Percentiles rank a stretch among this genome's conserved stretches.
Conservation (phyloP, 2,888 invertebrate species). For the Rhingia campestris region DNA sequence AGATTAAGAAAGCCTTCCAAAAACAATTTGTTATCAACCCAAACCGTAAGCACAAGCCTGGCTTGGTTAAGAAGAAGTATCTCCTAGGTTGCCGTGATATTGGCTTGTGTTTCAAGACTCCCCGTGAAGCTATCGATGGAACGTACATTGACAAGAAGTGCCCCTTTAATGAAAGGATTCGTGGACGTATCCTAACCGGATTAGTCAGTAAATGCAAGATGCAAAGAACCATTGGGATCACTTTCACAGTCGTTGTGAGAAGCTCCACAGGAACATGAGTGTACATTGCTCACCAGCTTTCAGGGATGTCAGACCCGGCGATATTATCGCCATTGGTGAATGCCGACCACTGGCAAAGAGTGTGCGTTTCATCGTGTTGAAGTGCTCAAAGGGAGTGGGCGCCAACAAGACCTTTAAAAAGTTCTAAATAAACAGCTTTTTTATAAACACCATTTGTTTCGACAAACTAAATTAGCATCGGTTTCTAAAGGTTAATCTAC, state of each 20-base stretch:
- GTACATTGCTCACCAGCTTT: constrained; percentile 99
- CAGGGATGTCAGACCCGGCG: constrained; percentile 98
- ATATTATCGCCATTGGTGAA: constrained; percentile 99
- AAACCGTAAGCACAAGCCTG: constrained; percentile 89
- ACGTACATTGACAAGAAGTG: constrained; percentile 99
- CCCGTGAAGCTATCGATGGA: constrained; percentile 98
- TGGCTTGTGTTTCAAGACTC: constrained; percentile 98
- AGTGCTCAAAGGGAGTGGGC: constrained; percentile 96
- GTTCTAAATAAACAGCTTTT: constrained; percentile 86
- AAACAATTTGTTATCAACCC: constrained; percentile 95
- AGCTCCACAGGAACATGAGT: constrained; percentile 99
- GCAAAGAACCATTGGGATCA: constrained; percentile 99
- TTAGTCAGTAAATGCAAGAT: constrained; percentile 99
- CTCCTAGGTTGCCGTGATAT: constrained; percentile 93
- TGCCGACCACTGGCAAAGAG: constrained; percentile 99
- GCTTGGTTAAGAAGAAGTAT: constrained; percentile 88
- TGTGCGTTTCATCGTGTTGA: constrained; percentile 98
- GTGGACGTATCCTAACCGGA: constrained; percentile 98
- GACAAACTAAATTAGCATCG: too few relatives aligned
- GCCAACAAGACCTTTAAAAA: constrained; percentile 98
- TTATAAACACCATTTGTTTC: too few relatives aligned
- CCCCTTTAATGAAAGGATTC: constrained; percentile 98
- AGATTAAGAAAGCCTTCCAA: constrained; percentile 97
- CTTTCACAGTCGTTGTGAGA: constrained; percentile 99
- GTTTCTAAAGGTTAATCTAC: too few relatives aligned